Conservation (phyloP, 2,888 invertebrate genomes). For the Scotopteryx bipunctaria region DNA sequence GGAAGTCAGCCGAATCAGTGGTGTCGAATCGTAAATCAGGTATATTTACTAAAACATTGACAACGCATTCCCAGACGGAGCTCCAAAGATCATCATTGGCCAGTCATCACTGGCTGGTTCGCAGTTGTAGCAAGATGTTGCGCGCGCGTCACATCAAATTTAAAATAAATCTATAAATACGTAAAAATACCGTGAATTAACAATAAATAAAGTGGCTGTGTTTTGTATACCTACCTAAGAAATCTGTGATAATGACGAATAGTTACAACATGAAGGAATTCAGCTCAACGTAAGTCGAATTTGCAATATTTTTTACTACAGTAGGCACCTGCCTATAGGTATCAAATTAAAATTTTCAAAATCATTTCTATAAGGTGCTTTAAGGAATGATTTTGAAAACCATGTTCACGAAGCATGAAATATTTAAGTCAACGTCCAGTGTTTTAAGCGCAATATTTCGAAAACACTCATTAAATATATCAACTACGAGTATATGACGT, state of each 20-base stretch:
- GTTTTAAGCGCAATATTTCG: too few species aligned
- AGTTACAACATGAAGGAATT: conserved; percentile 78
- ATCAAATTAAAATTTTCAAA: too few species aligned
- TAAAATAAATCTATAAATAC: conserved; percentile 39
- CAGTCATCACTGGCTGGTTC: conserved; percentile 52
- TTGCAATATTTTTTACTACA: not conserved
- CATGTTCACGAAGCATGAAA: too few species aligned
- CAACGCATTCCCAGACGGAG: conserved; percentile 18
- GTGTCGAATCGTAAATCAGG: not conserved
- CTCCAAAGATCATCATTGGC: conserved; percentile 10
- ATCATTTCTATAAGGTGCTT: too few species aligned
- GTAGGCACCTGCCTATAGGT: not conserved
- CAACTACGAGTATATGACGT: too few species aligned
- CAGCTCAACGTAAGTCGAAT: conserved; percentile 72
- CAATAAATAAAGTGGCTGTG: conserved; percentile 34
- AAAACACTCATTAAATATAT: too few species aligned
- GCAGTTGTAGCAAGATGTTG: conserved; percentile 57
- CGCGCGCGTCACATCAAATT: conserved; percentile 48
- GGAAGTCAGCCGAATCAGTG: not conserved
- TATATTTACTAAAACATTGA: conserved; percentile 14
- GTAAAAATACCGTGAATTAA: conserved; percentile 32
- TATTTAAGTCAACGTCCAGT: too few species aligned
- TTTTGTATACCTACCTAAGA: conserved; percentile 17
- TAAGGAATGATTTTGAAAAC: too few species aligned
- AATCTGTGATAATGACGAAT: conserved; percentile 64